Conservation (phyloP, 2,888 invertebrate genomes). For the Cephus runcator region DNA sequence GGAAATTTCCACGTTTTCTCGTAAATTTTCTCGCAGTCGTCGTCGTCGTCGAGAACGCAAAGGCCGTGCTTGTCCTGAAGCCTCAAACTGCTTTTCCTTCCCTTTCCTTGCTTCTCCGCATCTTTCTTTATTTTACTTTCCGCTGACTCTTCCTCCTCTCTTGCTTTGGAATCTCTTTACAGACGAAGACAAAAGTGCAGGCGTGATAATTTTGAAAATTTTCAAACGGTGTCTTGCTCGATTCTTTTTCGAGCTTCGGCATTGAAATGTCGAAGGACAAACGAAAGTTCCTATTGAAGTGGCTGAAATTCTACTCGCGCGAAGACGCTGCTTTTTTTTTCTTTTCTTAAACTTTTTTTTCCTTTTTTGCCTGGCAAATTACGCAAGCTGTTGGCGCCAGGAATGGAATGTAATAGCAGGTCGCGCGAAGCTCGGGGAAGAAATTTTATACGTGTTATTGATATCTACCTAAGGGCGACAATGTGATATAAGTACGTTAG, state of each 20-base stretch:
- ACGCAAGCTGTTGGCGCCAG: neutral
- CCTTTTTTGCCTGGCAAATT: neutral
- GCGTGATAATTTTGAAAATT: neutral
- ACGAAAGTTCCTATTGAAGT: neutral
- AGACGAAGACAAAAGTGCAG: neutral
- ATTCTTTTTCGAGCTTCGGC: neutral
- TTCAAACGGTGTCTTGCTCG: neutral
- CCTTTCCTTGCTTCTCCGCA: neutral
- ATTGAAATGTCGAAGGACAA: neutral
- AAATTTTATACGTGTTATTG: conserved; percentile 8
- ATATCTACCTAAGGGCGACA: neutral
- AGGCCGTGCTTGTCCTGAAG: neutral
- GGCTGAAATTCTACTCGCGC: neutral
- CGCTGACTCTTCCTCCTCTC: neutral
- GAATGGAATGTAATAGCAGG: neutral
- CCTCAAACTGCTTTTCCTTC: neutral
- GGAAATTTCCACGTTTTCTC: neutral
- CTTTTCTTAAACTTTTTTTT: neutral
- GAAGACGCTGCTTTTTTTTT: neutral
- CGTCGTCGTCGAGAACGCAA: neutral
- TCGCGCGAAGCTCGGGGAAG: neutral
- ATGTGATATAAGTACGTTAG: neutral
- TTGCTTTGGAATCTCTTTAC: neutral
- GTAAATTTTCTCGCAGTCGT: neutral
- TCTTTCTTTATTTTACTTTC: neutral